Evolutionary conservation across 2,888 invertebrate species (phyloP).

Genomic region (Neoascia interrupta): DNA sequence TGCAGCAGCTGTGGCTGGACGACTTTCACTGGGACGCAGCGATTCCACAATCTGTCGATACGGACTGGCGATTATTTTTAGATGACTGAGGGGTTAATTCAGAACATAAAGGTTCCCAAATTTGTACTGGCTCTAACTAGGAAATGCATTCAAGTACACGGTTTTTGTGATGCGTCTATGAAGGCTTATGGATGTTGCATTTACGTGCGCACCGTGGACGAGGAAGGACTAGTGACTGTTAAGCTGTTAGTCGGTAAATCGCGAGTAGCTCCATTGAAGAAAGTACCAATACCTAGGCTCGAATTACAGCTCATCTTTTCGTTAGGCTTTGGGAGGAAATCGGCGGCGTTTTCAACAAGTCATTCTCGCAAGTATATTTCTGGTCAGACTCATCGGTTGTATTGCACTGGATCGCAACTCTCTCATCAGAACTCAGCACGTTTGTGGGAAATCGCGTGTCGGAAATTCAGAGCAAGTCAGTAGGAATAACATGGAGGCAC

Average conservation of each 20-base stretch:
- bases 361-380: neutral
- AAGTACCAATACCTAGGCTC: conserved; percentile 45
- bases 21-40: too few species aligned
- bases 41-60: too few species aligned
- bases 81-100: too few species aligned
- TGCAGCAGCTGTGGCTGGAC: too few species aligned
- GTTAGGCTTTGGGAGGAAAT: conserved; percentile 30
- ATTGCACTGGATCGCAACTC: conserved; percentile 47
- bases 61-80: too few species aligned
- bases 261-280: conserved; percentile 54
- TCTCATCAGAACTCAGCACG: conserved; percentile 34
- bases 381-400: conserved; percentile 62
- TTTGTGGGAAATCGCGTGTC: conserved; percentile 62
- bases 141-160: conserved; percentile 7
- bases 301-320: conserved; percentile 51
- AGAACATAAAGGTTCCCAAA: too few species aligned
- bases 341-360: neutral
- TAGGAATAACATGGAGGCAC: too few species aligned
- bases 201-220: conserved; percentile 33
- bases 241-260: conserved; percentile 47
- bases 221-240: conserved; percentile 3
- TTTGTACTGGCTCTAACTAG: too few species aligned
- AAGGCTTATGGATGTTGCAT: conserved; percentile 53
- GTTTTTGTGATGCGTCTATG: conserved; percentile 34
- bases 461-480: conserved; percentile 37